Evolutionary conservation across 2,888 invertebrate genomes (phyloP).

Genomic region (Blera fallax): DNA sequence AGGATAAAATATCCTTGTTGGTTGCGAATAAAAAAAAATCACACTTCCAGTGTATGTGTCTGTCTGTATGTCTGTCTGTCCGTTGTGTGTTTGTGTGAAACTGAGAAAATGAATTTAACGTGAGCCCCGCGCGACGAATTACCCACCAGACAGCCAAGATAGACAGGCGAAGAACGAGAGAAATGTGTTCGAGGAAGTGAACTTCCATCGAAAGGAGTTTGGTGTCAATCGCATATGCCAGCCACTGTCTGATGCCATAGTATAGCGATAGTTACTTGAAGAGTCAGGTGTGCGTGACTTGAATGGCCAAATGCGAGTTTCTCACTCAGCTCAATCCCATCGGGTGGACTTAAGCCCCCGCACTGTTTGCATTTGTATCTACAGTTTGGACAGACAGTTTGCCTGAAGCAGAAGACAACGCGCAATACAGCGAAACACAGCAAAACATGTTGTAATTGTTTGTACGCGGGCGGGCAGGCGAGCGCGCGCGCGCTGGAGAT

Average conservation of each 20-base stretch:
- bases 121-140: constrained; percentile 2
- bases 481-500: neutral
- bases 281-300: constrained; percentile 65
- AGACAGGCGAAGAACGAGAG: constrained; percentile 3
- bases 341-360: no score
- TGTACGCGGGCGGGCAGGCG: constrained; percentile 31
- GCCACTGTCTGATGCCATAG: constrained; percentile 52
- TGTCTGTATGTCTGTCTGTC: no score
- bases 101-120: constrained; percentile 28
- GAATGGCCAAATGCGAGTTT: constrained; percentile 30
- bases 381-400: constrained; percentile 26
- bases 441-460: constrained; percentile 60
- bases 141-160: neutral
- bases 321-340: constrained; percentile 2
- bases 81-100: constrained; percentile 14
- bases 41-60: neutral
- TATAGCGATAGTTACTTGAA: constrained; percentile 10
- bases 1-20: neutral
- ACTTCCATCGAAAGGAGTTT: constrained; percentile 64
- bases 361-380: neutral
- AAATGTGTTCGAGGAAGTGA: constrained; percentile 66
- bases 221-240: constrained; percentile 70
- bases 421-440: constrained; percentile 18
- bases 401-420: constrained; percentile 24
- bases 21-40: no score